Conservation (phyloP, 2,888 invertebrate genomes). For the Smittia sp. region DNA sequence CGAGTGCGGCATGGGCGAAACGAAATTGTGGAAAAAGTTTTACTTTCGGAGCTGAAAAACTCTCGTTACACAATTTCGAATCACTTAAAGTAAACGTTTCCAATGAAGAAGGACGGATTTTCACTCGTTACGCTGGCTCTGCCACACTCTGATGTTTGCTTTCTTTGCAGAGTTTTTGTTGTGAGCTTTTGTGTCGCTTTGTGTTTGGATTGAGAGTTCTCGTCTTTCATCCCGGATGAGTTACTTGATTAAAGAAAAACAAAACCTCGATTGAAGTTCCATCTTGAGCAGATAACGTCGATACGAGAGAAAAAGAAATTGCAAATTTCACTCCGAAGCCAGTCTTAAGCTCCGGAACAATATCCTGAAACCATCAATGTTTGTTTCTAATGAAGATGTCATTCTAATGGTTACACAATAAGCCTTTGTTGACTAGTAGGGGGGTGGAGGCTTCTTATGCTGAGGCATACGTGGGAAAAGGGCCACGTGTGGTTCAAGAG, state of each 20-base stretch:
- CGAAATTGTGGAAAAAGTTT: background rate
- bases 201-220: background rate
- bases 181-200: background rate
- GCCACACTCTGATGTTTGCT: background rate
- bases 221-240: background rate
- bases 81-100: constrained; percentile 31
- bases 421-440: background rate
- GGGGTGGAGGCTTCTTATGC: background rate
- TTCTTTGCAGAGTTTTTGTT: background rate
- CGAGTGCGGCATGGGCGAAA: background rate
- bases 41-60: background rate
- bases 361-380: too few species aligned
- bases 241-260: constrained; percentile 1
- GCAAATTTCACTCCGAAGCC: too few species aligned
- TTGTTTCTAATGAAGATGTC: background rate
- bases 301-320: too few species aligned
- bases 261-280: background rate
- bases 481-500: too few species aligned
- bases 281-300: too few species aligned
- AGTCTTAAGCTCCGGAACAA: too few species aligned
- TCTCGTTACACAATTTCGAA: background rate
- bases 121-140: background rate
- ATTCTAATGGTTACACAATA: background rate
- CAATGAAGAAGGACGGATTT: background rate
- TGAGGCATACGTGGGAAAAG: background rate